Evolutionary conservation across 2,797 vertebrate species (phyloP).

Genomic region (Cossypha dichroa): DNA sequence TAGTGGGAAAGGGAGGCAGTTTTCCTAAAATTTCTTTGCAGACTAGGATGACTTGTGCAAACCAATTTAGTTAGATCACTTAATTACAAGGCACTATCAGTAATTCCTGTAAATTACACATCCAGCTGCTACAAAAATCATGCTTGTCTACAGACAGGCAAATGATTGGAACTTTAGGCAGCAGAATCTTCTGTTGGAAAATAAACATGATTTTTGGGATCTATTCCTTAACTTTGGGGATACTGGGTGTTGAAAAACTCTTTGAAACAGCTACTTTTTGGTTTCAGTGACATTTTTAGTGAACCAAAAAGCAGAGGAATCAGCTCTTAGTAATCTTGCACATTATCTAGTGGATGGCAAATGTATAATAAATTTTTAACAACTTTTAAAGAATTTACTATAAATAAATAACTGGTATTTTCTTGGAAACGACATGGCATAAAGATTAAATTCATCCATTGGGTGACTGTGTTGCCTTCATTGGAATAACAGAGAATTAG

Average conservation of each 20-base stretch:
- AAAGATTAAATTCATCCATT: not conserved
- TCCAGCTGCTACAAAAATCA: not conserved
- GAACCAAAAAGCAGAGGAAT: not conserved
- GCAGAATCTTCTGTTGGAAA: not conserved
- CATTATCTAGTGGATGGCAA: not conserved
- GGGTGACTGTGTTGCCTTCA: not conserved
- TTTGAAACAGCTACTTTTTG: not conserved
- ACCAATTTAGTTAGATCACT: not conserved
- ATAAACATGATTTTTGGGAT: not conserved
- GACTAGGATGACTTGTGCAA: not conserved
- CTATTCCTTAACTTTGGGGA: not conserved
- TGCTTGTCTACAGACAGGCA: not conserved
- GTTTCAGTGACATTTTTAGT: not conserved
- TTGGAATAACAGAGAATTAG: not conserved
- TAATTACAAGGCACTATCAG: not conserved
- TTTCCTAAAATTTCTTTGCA: not conserved
- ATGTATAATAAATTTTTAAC: conserved; percentile 9
- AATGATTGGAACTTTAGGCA: not conserved
- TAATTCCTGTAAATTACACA: not conserved
- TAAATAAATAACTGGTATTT: not conserved
- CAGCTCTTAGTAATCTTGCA: not conserved
- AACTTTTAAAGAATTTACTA: not conserved
- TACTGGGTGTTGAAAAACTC: not conserved
- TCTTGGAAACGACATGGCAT: not conserved
- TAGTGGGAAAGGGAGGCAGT: not conserved